phyloP scores from a whole-genome alignment of 2,888 invertebrate genomes.

The Ichneumoninae sp. region DNA sequence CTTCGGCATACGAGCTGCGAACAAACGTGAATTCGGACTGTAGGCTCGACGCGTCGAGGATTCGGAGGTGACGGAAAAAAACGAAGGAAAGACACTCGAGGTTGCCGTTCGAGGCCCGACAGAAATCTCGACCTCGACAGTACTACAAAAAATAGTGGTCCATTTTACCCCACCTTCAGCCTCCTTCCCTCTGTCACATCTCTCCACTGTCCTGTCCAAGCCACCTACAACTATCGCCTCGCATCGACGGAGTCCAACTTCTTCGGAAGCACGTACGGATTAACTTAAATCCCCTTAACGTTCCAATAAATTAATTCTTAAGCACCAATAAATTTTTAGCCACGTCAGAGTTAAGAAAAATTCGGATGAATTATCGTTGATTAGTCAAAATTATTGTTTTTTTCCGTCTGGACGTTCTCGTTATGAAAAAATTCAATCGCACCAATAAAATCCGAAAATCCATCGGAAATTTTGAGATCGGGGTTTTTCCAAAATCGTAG shows the following conservation, averaged over 20 bases:
- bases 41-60: conserved; percentile 2
- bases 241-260: conserved; percentile 22
- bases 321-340: conserved; percentile 11
- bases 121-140: conserved; percentile 45
- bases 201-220: conserved; percentile 22
- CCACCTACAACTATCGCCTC: conserved; percentile 1
- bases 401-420: not conserved
- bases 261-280: conserved; percentile 20
- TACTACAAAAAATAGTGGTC: conserved; percentile 38
- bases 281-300: conserved; percentile 44
- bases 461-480: not conserved
- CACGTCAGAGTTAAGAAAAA: conserved; percentile 12
- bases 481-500: not conserved
- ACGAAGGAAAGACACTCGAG: conserved; percentile 14
- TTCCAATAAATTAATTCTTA: conserved; percentile 17
- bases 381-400: not conserved
- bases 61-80: conserved; percentile 1
- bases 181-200: not conserved
- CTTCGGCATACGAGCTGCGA: conserved; percentile 21
- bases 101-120: conserved; percentile 28
- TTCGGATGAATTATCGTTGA: conserved; percentile 11
- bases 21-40: conserved; percentile 40
- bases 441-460: conserved; percentile 13
- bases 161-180: conserved; percentile 14
- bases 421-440: not conserved